Evolutionary conservation across 1,140 invertebrate genomes (phyloP).

Genomic region (Drosophila melanogaster): Release_6_plus_ISO1_MT NT_033777.3:20502501-20503000

Average conservation of each 20-base stretch:
- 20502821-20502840: conserved; percentile 13
- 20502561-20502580: conserved; percentile 7
- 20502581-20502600: neutral
- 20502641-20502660: conserved; percentile 14
- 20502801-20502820: conserved; percentile 11
- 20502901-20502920: conserved; percentile 34
- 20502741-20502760: conserved; percentile 10
- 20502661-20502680: conserved; percentile 11
- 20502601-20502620: conserved; percentile 15
- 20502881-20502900: conserved; percentile 14
- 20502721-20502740: neutral
- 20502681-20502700: neutral
- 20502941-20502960: conserved; percentile 9
- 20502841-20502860: neutral
- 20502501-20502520: conserved; percentile 46
- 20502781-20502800: conserved; percentile 9
- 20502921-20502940: conserved; percentile 9
- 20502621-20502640: conserved; percentile 12
- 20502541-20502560: conserved; percentile 2
- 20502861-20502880: conserved; percentile 18
- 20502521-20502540: conserved; percentile 1
- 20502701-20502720: neutral
- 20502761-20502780: conserved; percentile 2
- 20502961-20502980: conserved; percentile 2
- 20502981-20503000: conserved; percentile 35